Conservation (phyloP, 2,888 invertebrate species). For the Blomia tropicalis region DNA sequence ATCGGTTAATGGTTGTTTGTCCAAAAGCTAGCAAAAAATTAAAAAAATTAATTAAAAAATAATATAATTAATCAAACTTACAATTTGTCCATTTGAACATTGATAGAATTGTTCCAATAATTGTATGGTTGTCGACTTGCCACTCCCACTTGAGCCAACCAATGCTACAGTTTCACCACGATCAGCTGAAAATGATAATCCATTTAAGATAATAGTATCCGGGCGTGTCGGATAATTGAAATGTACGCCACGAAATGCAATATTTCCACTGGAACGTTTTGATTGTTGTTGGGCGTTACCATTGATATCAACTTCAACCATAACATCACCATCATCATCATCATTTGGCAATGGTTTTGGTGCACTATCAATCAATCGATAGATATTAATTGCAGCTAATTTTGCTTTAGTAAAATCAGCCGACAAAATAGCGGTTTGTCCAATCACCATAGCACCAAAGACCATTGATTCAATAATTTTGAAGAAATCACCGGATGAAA, state of each 20-base stretch:
- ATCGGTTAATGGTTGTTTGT: conserved; percentile 45
- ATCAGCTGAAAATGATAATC: conserved; percentile 45
- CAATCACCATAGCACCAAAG: conserved; percentile 62
- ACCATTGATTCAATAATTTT: conserved; percentile 56
- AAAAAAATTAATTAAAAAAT: not conserved
- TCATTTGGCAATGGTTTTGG: conserved; percentile 4
- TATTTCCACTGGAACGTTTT: conserved; percentile 48
- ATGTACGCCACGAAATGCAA: conserved; percentile 50
- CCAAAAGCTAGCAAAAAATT: conserved; percentile 29
- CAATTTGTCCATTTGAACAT: conserved; percentile 45
- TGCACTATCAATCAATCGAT: conserved; percentile 46
- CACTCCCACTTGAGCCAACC: conserved; percentile 65
- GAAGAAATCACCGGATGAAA: conserved; percentile 16
- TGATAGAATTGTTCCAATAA: conserved; percentile 70
- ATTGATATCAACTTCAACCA: not conserved
- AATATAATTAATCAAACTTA: conserved; percentile 24
- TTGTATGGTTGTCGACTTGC: conserved; percentile 71
- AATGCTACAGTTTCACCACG: conserved; percentile 53
- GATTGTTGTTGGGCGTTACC: conserved; percentile 31
- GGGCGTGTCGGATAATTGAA: conserved; percentile 67
- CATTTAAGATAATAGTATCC: conserved; percentile 54
- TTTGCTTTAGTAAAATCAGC: conserved; percentile 66
- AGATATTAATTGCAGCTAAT: conserved; percentile 51
- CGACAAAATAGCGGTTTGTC: conserved; percentile 57
- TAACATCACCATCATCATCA: not conserved